These are phyloP conservation scores for Dipodomys ordii DNA, from an alignment of 2,113 vertebrate genomes.

Conservation along the genomic window DNA sequence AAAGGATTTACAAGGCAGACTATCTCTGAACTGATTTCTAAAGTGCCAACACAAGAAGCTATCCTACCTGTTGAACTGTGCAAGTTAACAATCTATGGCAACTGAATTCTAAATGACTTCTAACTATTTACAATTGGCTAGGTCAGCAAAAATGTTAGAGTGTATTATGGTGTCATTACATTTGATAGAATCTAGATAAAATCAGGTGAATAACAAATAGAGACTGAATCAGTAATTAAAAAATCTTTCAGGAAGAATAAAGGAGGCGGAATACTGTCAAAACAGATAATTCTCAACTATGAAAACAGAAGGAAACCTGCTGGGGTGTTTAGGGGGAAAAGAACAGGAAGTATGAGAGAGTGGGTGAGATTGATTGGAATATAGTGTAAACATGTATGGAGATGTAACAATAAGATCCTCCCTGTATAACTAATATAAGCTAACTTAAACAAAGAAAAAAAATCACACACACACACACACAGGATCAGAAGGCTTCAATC, in stretches of 20 bases:
- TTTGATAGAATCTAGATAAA: slow-evolving; percentile 33
- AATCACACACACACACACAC: not conserved
- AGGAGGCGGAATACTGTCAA: too few species aligned
- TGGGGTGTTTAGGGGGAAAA: too few species aligned
- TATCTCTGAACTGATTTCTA: slow-evolving; percentile 19
- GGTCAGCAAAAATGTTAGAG: not conserved
- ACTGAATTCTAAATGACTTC: not conserved
- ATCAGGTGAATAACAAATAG: slow-evolving; percentile 1
- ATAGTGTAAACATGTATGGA: too few species aligned
- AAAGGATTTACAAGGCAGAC: not conserved
- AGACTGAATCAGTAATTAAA: slow-evolving; percentile 26
- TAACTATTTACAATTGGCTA: not conserved
- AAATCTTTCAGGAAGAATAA: not conserved
- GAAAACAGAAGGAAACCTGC: too few species aligned
- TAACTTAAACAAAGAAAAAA: not conserved
- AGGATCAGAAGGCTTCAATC: not conserved
- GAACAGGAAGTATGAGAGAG: too few species aligned
- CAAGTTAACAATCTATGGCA: not conserved
- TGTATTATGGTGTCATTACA: not conserved
- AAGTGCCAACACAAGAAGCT: slow-evolving; percentile 25
- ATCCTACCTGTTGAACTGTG: not conserved
- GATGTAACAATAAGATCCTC: too few species aligned
- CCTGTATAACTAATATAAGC: too few species aligned
- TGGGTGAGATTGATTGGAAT: too few species aligned
- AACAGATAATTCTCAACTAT: too few species aligned